phyloP scores from a whole-genome alignment of 2,113 vertebrate genomes.

The Steatornis caripensis region DNA sequence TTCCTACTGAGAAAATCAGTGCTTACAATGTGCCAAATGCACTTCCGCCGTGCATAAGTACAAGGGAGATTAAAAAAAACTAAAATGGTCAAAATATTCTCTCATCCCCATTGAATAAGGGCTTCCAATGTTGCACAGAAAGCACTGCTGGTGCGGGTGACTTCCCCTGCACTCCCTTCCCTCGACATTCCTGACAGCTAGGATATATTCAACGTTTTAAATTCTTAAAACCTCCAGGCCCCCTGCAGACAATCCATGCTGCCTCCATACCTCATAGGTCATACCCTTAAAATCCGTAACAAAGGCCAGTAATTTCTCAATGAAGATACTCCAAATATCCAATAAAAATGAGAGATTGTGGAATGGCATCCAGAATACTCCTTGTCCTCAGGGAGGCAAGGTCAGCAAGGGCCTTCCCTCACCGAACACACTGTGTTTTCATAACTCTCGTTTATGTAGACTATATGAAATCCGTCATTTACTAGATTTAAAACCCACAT shows the following conservation, averaged over 20 bases:
- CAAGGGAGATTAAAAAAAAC: background rate
- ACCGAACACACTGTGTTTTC: background rate
- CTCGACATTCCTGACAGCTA: background rate
- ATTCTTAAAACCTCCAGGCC: constrained; percentile 19
- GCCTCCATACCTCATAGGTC: background rate
- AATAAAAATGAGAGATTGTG: constrained; percentile 42
- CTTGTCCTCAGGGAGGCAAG: constrained; percentile 27
- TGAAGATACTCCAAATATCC: constrained; percentile 25
- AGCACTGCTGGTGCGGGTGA: background rate
- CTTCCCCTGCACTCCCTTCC: background rate
- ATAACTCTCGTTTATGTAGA: constrained; percentile 15
- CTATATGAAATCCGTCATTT: background rate
- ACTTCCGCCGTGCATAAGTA: background rate
- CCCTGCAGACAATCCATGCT: background rate
- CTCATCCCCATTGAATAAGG: background rate
- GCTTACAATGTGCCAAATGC: background rate
- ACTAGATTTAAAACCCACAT: constrained; percentile 12
- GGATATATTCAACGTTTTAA: constrained; percentile 12
- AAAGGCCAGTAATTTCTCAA: background rate
- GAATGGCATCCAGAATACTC: constrained; percentile 22
- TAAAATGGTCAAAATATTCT: background rate
- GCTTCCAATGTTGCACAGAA: background rate
- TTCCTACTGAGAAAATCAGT: background rate
- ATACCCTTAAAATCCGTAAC: background rate
- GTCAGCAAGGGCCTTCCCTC: background rate